A percentile compares a stretch with the other conserved stretches of the same genome.
Evolutionary conservation across 1,140 invertebrate species (phyloP).

Genomic region (Lanistes nyassanus): DNA sequence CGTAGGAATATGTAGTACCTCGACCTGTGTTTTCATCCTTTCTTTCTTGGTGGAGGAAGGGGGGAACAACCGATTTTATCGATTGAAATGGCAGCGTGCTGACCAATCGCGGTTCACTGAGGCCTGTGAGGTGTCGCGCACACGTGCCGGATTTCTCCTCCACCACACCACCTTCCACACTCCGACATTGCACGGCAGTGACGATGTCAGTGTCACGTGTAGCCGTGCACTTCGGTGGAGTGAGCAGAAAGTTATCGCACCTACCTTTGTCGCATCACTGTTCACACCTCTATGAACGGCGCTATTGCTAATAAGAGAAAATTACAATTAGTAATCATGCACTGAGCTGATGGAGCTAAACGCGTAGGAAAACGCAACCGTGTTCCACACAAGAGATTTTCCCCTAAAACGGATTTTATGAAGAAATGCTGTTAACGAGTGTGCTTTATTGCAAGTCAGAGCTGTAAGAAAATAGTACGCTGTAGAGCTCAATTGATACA

Average conservation of each 20-base stretch:
- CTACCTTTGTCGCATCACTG: not conserved
- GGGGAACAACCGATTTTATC: slow-evolving; percentile 19
- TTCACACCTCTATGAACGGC: not conserved
- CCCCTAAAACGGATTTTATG: too few species aligned
- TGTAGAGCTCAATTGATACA: too few species aligned
- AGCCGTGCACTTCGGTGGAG: not conserved
- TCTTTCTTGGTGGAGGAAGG: slow-evolving; percentile 18
- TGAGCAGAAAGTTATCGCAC: not conserved
- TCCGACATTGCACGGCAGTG: too few species aligned
- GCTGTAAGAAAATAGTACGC: too few species aligned
- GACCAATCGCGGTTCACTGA: slow-evolving; percentile 19
- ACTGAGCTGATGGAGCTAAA: too few species aligned
- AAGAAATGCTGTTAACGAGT: too few species aligned
- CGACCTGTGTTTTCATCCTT: slow-evolving; percentile 30
- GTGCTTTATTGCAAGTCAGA: too few species aligned
- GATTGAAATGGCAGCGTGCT: slow-evolving; percentile 21
- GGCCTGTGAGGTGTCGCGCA: slow-evolving; percentile 22
- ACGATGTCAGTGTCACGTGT: not conserved
- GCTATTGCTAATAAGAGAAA: not conserved
- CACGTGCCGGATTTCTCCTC: not conserved
- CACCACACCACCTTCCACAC: too few species aligned
- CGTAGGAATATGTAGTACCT: slow-evolving; percentile 25
- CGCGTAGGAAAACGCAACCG: too few species aligned
- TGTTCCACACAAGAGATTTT: too few species aligned
- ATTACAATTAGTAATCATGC: too few species aligned